Evolutionary conservation across 1,140 invertebrate genomes (phyloP), one percentile per base, ranked within the genome.

Genomic region (Hetaerina americana): DNA sequence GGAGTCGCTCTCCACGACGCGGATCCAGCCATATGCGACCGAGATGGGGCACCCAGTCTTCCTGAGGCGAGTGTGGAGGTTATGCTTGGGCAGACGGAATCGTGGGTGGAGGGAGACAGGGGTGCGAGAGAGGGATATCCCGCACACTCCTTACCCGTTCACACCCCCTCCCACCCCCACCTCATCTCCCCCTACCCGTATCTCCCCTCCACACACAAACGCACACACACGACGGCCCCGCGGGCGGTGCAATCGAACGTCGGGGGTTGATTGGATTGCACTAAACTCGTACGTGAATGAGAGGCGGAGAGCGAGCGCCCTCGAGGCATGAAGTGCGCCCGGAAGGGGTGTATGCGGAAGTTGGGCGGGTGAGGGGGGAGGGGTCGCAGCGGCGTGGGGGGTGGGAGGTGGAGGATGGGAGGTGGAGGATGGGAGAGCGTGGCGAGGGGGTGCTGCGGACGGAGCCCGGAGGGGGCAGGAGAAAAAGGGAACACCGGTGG

Each of bases 31-130:
- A 66, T 31, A 67, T 28, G 57, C 27, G 26, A 25, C 70, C 31
- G 31, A 66, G 70, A 72, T 24, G 71, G 22, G 12, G 26, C 70
- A 26, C 12, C 70, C 70, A 66, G 40, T 70, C 70, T 10, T n/a
- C 5, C 27, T 26, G 68, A n/a, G 18, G 27, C 12, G 27, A 22
- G 27, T n/a, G 27, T 3, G 15, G 70, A 26, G 40, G 70, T 26
- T 71, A n/a, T n/a, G n/a, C n/a, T n/a, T n/a, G n/a, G n/a, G n/a
- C n/a, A n/a, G n/a, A n/a, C n/a, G n/a, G n/a, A n/a, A n/a, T n/a
- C n/a, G n/a, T n/a, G n/a, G n/a, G n/a, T n/a, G n/a, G n/a, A n/a
- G n/a, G n/a, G n/a, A n/a, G n/a, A n/a, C n/a, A n/a, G n/a, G n/a
- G n/a, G n/a, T n/a, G n/a, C n/a, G n/a, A n/a, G n/a, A n/a, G n/a